Evolutionary conservation across 1,140 invertebrate species (phyloP), one percentile per base, ranked within the genome.

Genomic region (Ctenoplectra terminalis): DNA sequence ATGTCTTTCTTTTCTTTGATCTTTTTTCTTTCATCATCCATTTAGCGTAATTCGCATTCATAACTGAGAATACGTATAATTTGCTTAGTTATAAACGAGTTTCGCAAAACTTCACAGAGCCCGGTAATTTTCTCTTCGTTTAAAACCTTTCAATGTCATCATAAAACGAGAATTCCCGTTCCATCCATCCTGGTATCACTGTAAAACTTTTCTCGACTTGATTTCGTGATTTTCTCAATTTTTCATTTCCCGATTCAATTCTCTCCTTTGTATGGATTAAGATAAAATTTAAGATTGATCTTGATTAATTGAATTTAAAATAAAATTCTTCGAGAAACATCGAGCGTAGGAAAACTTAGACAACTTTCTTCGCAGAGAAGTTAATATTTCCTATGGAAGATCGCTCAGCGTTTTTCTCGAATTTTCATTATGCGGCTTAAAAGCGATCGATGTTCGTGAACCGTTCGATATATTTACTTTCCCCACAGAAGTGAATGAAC

Each of bases 121-220:
- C 23, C 2, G 29, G 52, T 54, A 70, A 77, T 69, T 58, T 58
- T 37, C 75, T 31, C 40, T 13, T 52, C 54, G 9, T 50, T 29
- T 29, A 40, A n/a, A 52, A 17, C 34, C 15, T 77, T 77, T 48
- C 69, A 77, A 77, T 67, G 52, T 58, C 75, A n/a, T 46, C 50
- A 31, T 77, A 77, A 69, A 76, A 31, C 17, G 50, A 56, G 48
- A 77, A 37, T 69, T 37, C 50, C 1, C 17, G 37, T 31, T 34
- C 26, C 26, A 34, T 11, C 8, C 40, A 5, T 37, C 40, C 69
- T 67, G 40, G 56, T 31, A 50, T 54, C 54, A 46, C 50, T 15
- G 34, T 46, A 26, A 77, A 70, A 37, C 9, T 58, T 43, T 40
- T 34, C 37, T 8, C 15, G 29, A 20, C 26, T 69, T 8, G 20